These are phyloP conservation scores for Protula sp. DNA, from an alignment of 2,888 invertebrate genomes.

Conservation along the genomic window DNA sequence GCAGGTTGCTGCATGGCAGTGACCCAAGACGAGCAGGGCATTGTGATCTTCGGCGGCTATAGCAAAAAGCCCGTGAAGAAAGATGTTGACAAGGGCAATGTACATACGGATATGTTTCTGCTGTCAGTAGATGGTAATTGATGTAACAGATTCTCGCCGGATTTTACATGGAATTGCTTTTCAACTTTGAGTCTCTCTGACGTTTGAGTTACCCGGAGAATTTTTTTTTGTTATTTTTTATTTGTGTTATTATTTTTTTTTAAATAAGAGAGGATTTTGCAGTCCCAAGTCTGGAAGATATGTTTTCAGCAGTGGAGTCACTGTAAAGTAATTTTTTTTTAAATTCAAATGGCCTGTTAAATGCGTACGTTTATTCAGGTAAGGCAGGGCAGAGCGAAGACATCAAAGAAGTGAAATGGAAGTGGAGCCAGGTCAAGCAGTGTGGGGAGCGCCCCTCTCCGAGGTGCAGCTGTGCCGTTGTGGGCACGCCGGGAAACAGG, in stretches of 20 bases:
- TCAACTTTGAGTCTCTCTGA: too few relatives aligned
- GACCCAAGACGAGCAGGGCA: constrained; percentile 56
- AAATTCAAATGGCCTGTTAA: too few relatives aligned
- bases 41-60: constrained; percentile 73
- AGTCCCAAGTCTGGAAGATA: too few relatives aligned
- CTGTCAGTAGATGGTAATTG: constrained; percentile 35
- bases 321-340: too few relatives aligned
- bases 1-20: constrained; percentile 72
- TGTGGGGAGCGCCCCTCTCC: constrained; percentile 64
- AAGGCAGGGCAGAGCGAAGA: too few relatives aligned
- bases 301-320: too few relatives aligned
- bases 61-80: constrained; percentile 69
- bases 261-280: too few relatives aligned
- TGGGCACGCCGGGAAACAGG: constrained; percentile 63
- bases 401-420: constrained; percentile 68
- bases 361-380: too few relatives aligned
- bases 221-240: neutral
- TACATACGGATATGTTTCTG: constrained; percentile 67
- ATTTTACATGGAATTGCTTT: too few relatives aligned
- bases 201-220: too few relatives aligned
- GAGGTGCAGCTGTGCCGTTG: constrained; percentile 63
- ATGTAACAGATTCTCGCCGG: too few relatives aligned
- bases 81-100: constrained; percentile 68
- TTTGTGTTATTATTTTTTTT: too few relatives aligned
- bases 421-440: constrained; percentile 66